Conservation (phyloP, 1,140 invertebrate genomes). For the Cyphomyrmex costatus region DNA sequence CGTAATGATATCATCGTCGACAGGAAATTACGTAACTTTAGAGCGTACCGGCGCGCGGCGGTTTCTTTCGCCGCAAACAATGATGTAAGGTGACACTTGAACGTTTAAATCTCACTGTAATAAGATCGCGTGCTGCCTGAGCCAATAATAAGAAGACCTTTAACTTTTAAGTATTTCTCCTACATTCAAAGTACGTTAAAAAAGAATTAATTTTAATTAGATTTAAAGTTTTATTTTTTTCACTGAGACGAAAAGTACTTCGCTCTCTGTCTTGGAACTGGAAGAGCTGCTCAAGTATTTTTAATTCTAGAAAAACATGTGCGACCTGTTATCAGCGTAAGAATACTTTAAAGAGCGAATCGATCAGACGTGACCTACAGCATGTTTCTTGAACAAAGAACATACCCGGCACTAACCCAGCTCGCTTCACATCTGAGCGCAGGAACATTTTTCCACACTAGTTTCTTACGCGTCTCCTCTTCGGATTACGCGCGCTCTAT, state of each 20-base stretch:
- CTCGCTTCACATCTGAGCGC: neutral
- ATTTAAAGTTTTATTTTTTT: neutral
- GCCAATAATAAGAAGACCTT: neutral
- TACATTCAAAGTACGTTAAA: neutral
- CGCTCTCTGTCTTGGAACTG: neutral
- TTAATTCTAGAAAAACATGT: slow-evolving; percentile 33
- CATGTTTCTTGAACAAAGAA: slow-evolving; percentile 32
- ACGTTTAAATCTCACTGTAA: neutral
- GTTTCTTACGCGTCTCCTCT: neutral
- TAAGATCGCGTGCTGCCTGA: neutral
- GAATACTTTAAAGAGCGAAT: slow-evolving; percentile 54
- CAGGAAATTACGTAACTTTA: neutral
- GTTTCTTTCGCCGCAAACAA: slow-evolving; percentile 26
- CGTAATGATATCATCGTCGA: slow-evolving; percentile 7
- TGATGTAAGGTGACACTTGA: neutral
- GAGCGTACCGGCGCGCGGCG: neutral
- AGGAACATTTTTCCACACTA: slow-evolving; percentile 43
- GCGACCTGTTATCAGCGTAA: slow-evolving; percentile 25
- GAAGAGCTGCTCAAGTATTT: slow-evolving; percentile 12
- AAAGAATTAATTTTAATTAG: neutral
- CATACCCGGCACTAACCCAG: slow-evolving; percentile 1
- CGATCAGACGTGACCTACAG: slow-evolving; percentile 51
- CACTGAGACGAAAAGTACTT: neutral
- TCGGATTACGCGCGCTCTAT: slow-evolving; percentile 63
- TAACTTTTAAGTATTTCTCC: neutral